Conservation (phyloP, 1,140 invertebrate genomes). For the Rhyacophila brunnea region DNA sequence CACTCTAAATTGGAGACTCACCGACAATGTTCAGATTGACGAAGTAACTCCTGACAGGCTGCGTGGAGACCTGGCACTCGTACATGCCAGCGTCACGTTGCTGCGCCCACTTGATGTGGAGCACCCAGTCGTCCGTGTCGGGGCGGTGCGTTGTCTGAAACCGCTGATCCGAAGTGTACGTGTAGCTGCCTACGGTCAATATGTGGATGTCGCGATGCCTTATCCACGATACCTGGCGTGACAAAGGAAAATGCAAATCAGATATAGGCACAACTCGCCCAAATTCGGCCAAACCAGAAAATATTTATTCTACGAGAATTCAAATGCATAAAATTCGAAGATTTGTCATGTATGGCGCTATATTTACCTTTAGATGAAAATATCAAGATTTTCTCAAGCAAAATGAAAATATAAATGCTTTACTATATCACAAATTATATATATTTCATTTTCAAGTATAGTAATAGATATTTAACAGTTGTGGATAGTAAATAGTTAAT, state of each 20-base stretch:
- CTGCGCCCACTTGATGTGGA: slow-evolving; percentile 91
- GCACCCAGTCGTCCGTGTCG: slow-evolving; percentile 85
- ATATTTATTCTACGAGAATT: no score
- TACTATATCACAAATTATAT: no score
- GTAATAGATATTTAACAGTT: no score
- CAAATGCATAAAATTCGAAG: no score
- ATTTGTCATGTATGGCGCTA: no score
- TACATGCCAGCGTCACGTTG: slow-evolving; percentile 84
- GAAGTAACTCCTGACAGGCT: slow-evolving; percentile 76
- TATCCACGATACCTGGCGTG: slow-evolving; percentile 72
- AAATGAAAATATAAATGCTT: no score
- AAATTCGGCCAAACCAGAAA: no score
- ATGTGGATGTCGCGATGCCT: slow-evolving; percentile 86
- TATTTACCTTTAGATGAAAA: no score
- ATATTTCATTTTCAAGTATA: no score
- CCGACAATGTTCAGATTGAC: slow-evolving; percentile 75
- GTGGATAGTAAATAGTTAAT: no score
- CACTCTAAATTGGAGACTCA: slow-evolving; percentile 51
- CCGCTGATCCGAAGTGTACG: slow-evolving; percentile 87
- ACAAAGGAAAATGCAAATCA: not conserved
- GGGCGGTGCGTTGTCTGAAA: slow-evolving; percentile 83
- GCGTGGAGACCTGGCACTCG: slow-evolving; percentile 86
- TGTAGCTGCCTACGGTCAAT: slow-evolving; percentile 83
- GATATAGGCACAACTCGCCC: no score
- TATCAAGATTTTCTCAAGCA: no score